Conservation (phyloP, 2,113 vertebrate genomes). For the Bos indicus region DNA sequence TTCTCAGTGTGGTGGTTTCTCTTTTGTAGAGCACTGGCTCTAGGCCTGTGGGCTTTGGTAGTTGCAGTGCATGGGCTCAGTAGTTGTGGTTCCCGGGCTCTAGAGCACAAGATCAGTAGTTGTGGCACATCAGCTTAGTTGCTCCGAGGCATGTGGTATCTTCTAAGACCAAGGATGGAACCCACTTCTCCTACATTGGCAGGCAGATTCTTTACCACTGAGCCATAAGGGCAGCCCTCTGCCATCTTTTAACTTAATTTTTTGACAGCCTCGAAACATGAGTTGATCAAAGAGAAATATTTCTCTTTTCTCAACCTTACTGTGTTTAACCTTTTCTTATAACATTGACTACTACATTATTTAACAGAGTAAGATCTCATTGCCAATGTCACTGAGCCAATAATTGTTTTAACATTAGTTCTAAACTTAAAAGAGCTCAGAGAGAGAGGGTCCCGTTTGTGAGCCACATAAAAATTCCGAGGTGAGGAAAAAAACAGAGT, state of each 20-base stretch:
- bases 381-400: no score
- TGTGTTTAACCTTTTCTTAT: neutral
- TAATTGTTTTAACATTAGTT: neutral
- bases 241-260: neutral
- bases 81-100: neutral
- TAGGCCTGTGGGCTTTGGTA: neutral
- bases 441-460: rapidly evolving
- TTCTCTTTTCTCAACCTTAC: neutral
- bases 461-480: neutral
- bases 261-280: neutral
- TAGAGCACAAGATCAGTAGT: neutral
- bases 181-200: neutral
- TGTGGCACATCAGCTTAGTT: neutral
- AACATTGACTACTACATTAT: neutral
- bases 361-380: neutral
- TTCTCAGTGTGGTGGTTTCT: neutral
- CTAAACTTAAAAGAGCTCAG: neutral
- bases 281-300: neutral
- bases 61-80: neutral
- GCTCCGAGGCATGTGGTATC: neutral
- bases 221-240: neutral
- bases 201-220: neutral
- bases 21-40: neutral
- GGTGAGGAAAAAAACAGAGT: no score
- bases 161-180: neutral